Conservation (phyloP, 2,797 vertebrate genomes). For the Sebastolobus altivelis region DNA sequence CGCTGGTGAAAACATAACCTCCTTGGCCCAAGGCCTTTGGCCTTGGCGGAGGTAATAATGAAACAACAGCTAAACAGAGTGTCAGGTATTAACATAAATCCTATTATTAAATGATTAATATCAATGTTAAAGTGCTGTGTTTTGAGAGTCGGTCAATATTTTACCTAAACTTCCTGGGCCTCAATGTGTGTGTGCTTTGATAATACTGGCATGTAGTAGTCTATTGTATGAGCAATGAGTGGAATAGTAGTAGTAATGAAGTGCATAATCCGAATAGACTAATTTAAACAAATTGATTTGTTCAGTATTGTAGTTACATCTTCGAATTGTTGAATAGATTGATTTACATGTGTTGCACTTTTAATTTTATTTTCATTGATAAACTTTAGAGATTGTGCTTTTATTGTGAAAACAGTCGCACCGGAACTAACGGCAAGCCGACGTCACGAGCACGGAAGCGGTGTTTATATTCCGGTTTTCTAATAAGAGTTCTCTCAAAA, state of each 20-base stretch:
- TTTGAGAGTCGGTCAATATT: background rate
- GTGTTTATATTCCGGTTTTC: background rate
- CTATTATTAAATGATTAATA: background rate
- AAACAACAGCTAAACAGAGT: background rate
- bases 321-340: background rate
- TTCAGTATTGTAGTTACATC: background rate
- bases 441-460: slow-evolving; percentile 38
- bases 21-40: no score
- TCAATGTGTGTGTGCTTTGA: background rate
- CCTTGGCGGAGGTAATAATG: background rate
- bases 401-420: slow-evolving; percentile 54
- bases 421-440: slow-evolving; percentile 28
- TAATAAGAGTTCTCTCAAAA: background rate
- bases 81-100: background rate
- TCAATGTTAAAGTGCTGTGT: no score
- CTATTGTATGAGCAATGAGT: background rate
- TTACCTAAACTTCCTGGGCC: background rate
- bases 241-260: background rate
- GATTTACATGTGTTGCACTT: no score
- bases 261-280: background rate
- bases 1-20: no score
- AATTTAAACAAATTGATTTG: background rate
- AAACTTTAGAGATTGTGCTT: background rate
- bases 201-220: background rate
- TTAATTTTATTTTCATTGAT: background rate